These are phyloP conservation scores for Amphimallon solstitiale DNA, from an alignment of 2,888 invertebrate species.

Conservation along the genomic window DNA sequence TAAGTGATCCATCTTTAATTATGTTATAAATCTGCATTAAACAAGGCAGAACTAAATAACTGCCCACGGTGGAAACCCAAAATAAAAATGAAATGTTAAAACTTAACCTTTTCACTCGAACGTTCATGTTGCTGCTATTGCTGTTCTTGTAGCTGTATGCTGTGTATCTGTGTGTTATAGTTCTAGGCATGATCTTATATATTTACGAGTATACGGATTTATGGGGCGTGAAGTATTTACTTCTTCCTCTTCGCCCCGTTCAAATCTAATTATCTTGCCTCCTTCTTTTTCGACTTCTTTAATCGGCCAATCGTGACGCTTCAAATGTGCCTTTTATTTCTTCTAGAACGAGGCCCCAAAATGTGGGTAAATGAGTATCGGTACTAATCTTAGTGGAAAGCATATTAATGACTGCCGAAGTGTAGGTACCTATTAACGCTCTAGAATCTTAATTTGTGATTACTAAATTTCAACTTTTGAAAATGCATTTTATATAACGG, in stretches of 20 bases:
- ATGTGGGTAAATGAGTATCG: background rate
- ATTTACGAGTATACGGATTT: constrained; percentile 40
- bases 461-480: constrained; percentile 4
- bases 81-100: constrained; percentile 43
- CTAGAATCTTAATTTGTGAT: constrained; percentile 12
- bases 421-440: too few relatives aligned
- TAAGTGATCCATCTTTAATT: constrained; percentile 40
- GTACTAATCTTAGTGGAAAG: constrained; percentile 9
- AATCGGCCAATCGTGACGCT: constrained; percentile 16
- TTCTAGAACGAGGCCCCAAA: constrained; percentile 11
- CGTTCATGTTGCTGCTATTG: background rate
- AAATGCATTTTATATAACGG: too few relatives aligned
- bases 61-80: constrained; percentile 27
- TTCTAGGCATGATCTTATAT: constrained; percentile 31
- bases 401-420: constrained; percentile 7
- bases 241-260: constrained; percentile 27
- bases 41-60: constrained; percentile 34
- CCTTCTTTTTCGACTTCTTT: constrained; percentile 22
- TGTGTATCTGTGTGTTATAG: background rate
- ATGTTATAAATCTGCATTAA: constrained; percentile 42
- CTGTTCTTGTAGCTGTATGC: background rate
- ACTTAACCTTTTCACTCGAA: constrained; percentile 44
- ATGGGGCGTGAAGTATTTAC: constrained; percentile 46
- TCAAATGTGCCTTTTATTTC: constrained; percentile 20
- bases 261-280: constrained; percentile 23